These are phyloP conservation scores for Speoplatyrhinus poulsoni DNA, from an alignment of 2,113 vertebrate genomes.

Conservation along the genomic window DNA sequence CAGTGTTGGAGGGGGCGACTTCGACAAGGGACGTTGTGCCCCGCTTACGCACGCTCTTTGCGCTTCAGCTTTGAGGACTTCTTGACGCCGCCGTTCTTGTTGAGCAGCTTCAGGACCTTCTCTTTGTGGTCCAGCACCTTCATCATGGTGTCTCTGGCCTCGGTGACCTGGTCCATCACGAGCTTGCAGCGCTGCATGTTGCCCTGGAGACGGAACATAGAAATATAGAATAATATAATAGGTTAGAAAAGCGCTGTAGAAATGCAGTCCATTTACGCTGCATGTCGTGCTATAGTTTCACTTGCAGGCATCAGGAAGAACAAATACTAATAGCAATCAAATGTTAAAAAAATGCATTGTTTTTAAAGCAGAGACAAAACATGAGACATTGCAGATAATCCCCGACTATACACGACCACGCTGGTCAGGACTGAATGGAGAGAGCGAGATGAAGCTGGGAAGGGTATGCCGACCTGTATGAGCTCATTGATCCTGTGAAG, in stretches of 20 bases:
- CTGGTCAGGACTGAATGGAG: too few relatives aligned
- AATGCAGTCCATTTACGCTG: too few relatives aligned
- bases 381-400: too few relatives aligned
- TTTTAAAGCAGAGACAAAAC: too few relatives aligned
- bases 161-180: conserved; percentile 99
- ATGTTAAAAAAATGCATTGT: too few relatives aligned
- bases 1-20: not conserved
- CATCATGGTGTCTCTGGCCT: conserved; percentile 98
- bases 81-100: conserved; percentile 94
- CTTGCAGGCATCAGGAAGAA: too few relatives aligned
- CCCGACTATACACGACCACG: too few relatives aligned
- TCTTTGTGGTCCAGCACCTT: conserved; percentile 98
- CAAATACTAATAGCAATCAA: too few relatives aligned
- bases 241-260: not conserved
- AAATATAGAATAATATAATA: too few relatives aligned
- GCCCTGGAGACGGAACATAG: conserved; percentile 75
- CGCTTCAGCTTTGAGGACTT: conserved; percentile 97
- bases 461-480: conserved; percentile 83
- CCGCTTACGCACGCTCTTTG: conserved; percentile 88
- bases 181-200: conserved; percentile 99
- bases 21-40: not conserved
- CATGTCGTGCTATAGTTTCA: too few relatives aligned
- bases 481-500: conserved; percentile 96
- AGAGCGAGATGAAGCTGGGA: too few relatives aligned
- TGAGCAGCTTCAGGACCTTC: conserved; percentile 95